Evolutionary conservation across 2,797 vertebrate genomes (phyloP), one percentile per base, ranked within the genome.

Genomic region (Sarcophilus harrisii): DNA sequence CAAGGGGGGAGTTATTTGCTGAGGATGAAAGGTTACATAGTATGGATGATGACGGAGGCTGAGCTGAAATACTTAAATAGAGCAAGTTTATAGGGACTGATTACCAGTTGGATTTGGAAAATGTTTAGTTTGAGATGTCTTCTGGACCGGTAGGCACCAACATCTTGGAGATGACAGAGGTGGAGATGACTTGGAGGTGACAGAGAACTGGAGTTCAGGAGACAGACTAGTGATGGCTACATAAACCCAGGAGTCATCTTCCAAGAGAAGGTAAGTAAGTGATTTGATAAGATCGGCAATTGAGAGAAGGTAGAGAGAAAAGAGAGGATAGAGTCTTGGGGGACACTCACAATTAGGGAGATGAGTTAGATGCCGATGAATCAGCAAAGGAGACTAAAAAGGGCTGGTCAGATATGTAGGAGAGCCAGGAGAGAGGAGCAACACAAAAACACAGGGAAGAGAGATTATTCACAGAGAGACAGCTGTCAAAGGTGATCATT

Each of bases 331-430:
- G 87, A 49, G 52, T 52, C 14, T 60, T 52, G n/a, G 81, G 59
- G 30, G 93, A 73, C 55, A 90, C 58, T 87, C n/a, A 27, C 91
- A 57, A 10, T 93, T 95, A 59, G 52, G n/a, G 5, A 93, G n/a
- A 9, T 59, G 49, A 95, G 58, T 58, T 28, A 57, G 91, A 89
- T 16, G 45, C n/a, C 24, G 38, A 16, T 91, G 57, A 91, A 32
- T 49, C 58, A 52, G 27, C 55, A 94, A 62, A 91, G 32, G n/a
- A 95, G 58, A 29, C 28, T 4, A 29, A 62, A 62, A 62, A 32
- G 59, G 59, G 59, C 59, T 12, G 29, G 1, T 62, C 59, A 62
- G 29, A 62, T 28, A 52, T 30, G 11, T 58, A 90, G 58, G n/a
- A 57, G 52, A 52, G 52, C 29, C 49, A 29, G 2, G 38, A 81